Evolutionary conservation across 2,888 invertebrate genomes (phyloP).

Genomic region (Netelia melanura): DNA sequence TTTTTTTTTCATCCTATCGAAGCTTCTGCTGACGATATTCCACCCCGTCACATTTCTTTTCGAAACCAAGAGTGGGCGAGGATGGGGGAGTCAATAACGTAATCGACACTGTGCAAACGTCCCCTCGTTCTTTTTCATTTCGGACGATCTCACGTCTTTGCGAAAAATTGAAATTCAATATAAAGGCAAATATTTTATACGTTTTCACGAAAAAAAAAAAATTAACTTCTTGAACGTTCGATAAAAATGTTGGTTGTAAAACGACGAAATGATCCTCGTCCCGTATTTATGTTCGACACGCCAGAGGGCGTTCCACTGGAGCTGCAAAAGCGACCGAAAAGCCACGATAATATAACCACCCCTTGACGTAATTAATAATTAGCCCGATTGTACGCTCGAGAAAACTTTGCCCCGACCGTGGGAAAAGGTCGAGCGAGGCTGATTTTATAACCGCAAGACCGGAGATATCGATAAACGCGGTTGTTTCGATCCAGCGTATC

Average conservation of each 20-base stretch:
- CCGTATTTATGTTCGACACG: no score
- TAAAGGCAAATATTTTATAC: no score
- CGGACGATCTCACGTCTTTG: not conserved
- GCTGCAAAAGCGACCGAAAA: not conserved
- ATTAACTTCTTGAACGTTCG: no score
- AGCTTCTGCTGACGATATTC: slow-evolving; percentile 6
- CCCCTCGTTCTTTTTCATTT: not conserved
- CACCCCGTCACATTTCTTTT: not conserved
- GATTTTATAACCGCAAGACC: not conserved
- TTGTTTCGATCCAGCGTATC: not conserved
- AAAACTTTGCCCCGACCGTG: slow-evolving; percentile 16
- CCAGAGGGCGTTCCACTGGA: not conserved
- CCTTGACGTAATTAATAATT: slow-evolving; percentile 57
- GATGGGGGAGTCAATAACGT: not conserved
- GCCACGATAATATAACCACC: not conserved
- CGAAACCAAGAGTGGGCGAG: not conserved
- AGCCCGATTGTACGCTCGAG: slow-evolving; percentile 50
- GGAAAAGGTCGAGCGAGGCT: slow-evolving; percentile 11
- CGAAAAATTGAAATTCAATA: no score
- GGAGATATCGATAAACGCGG: not conserved
- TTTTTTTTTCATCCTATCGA: not conserved
- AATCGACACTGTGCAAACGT: slow-evolving; percentile 16
- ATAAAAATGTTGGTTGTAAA: no score
- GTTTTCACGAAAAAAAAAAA: no score
- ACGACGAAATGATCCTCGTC: no score